Evolutionary conservation across 1,140 invertebrate genomes (phyloP), one percentile per base, ranked within the genome.

Genomic region (Drosophila repletoides): DNA sequence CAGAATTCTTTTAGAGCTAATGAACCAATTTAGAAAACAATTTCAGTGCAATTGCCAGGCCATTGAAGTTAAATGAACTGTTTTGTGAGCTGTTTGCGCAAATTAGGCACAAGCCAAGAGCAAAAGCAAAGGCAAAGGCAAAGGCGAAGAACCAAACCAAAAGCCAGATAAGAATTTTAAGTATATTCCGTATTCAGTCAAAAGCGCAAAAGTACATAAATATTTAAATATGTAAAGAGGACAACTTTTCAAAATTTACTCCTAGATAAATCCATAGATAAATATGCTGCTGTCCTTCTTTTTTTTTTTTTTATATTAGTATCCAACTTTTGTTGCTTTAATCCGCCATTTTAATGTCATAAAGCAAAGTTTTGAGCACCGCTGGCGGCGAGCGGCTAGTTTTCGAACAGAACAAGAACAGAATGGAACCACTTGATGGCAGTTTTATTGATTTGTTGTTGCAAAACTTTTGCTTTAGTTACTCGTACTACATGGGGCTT

Each of bases 51-150:
- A 84, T 83, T 83, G 83, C 60, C 74, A 58, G 59, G 40, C 74
- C 60, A 84, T 84, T 83, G 72, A 74, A 84, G 79, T 83, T 84
- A 84, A 83, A 83, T 84, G 79, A 84, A 79, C 56, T 84, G 79
- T 60, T 71, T 55, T 52, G 40, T 49, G 55, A 69, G 66, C 36
- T 72, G 40, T 72, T 69, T 68, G 51, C 52, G 49, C 12, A 69
- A 81, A 83, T 83, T 72, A 72, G 55, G 66, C 45, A 2, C 21
- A 59, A 59, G 26, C 34, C 43, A 33, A 43, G 33, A 22, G 31
- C 28, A 6, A 56, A 34, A 22, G 12, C 17, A 12, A 43, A 41
- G 6, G 3, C 6, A 26, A 4, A 9, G 33, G 34, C 7, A 38
- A 29, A 19, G 7, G 43, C 22, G n/a, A 40, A 3, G 31, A 33